Conservation (phyloP, 2,888 invertebrate species). For the Pycnomerus fuliginosus region DNA sequence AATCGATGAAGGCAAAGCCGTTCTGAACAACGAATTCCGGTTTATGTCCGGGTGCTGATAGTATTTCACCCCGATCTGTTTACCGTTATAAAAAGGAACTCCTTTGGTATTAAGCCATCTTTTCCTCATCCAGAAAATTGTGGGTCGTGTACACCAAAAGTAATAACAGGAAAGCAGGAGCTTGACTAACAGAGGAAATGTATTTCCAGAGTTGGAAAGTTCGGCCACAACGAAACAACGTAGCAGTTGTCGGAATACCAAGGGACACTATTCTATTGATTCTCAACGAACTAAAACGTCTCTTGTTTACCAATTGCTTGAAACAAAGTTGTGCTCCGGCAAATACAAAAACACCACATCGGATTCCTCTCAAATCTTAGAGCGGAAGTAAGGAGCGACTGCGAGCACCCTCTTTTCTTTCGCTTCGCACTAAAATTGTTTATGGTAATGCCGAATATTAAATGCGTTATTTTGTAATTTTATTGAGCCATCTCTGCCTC, state of each 20-base stretch:
- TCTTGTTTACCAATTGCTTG: conserved; percentile 25
- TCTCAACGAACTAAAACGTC: conserved; percentile 24
- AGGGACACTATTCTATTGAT: conserved; percentile 26
- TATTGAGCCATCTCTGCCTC: conserved; percentile 8
- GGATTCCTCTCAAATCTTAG: conserved; percentile 11
- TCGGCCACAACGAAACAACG: conserved; percentile 15
- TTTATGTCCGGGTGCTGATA: conserved; percentile 31
- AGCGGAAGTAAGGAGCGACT: too few species aligned
- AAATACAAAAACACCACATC: conserved; percentile 17
- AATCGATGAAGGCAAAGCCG: conserved; percentile 24
- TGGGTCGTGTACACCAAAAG: too few species aligned
- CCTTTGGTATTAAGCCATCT: background rate
- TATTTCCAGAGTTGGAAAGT: conserved; percentile 19
- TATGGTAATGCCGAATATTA: conserved; percentile 10
- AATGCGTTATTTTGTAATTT: conserved; percentile 13
- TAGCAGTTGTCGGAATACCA: conserved; percentile 24
- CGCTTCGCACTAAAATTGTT: conserved; percentile 9
- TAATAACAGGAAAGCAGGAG: too few species aligned
- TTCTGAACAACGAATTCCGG: conserved; percentile 31
- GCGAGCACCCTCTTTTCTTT: conserved; percentile 5
- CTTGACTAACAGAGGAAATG: conserved; percentile 17
- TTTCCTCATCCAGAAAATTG: background rate
- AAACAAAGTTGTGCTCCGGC: conserved; percentile 21
- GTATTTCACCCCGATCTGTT: conserved; percentile 33
- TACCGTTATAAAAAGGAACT: conserved; percentile 25